A percentile compares a stretch with the other conserved stretches of the same genome.
These are phyloP conservation scores for Parazoanthus swiftii DNA, from an alignment of 92 coral and sea anemone species.

Conservation along the genomic window DNA sequence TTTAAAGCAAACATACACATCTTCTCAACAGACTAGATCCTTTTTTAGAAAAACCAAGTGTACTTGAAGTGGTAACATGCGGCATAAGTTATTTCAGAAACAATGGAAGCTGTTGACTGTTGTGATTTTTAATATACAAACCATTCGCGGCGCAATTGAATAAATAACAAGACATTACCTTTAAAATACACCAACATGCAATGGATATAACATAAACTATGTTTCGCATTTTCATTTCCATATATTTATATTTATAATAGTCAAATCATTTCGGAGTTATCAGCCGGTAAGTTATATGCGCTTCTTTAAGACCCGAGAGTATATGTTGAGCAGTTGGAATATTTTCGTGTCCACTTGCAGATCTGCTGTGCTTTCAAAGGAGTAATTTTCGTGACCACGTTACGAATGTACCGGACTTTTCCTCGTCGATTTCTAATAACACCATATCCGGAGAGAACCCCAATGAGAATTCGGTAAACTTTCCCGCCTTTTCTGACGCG, in stretches of 20 bases:
- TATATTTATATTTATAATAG: not conserved
- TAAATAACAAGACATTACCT: not conserved
- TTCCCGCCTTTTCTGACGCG: slow-evolving; percentile 24
- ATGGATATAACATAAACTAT: not conserved
- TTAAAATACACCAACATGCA: not conserved
- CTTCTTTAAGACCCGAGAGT: slow-evolving; percentile 24
- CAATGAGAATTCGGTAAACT: slow-evolving; percentile 61
- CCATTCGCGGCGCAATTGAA: slow-evolving; percentile 1
- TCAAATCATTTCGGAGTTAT: not conserved
- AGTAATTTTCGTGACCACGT: slow-evolving; percentile 63
- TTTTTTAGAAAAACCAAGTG: too few relatives aligned
- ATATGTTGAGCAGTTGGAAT: slow-evolving; percentile 49
- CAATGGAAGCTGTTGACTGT: not conserved
- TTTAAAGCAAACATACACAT: too few relatives aligned
- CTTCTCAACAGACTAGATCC: not conserved
- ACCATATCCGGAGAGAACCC: slow-evolving; percentile 68
- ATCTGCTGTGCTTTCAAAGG: slow-evolving; percentile 52
- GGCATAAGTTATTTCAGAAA: not conserved
- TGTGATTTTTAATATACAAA: not conserved
- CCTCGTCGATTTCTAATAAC: slow-evolving; percentile 41
- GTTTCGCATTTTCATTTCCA: not conserved
- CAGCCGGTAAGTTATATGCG: not conserved
- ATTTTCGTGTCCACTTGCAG: slow-evolving; percentile 61
- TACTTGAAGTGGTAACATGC: not conserved
- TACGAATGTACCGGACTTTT: slow-evolving; percentile 36